Evolutionary conservation across 1,140 invertebrate genomes (phyloP), one percentile per base, ranked within the genome.

Genomic region (Drosophila pruinosa): DNA sequence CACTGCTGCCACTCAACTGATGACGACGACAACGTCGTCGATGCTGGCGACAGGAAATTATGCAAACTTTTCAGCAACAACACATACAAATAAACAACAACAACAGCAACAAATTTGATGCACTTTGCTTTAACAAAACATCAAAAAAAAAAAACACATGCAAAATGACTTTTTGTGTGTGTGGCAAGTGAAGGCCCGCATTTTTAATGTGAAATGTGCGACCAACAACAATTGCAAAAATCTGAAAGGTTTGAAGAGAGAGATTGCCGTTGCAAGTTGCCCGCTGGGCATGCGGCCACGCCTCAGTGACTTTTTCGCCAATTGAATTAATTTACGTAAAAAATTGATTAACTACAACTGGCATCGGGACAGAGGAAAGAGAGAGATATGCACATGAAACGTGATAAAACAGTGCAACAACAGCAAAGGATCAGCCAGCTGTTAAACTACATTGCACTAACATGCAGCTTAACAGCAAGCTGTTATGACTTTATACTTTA

Each of bases 261-360:
- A n/a, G 22, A 2, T n/a, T n/a, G n/a, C n/a, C 14, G 8, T 12
- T 45, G 73, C 38, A 67, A 26, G 54, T 24, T 48, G 41, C 39
- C 86, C 77, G 77, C 71, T 71, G 67, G 69, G 57, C 70, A 89
- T 72, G 65, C 41, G 75, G 58, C 57, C 72, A 90, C 74, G 89
- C 74, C 79, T 90, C 85, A 91, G 77, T 90, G 89, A 78, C 57
- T 81, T 90, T 89, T 91, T 90, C 72, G 89, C 82, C 86, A 91
- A 91, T 91, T 91, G 86, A 91, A 91, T 91, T 91, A 86, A 91
- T 86, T 91, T 90, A 70, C 70, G 78, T 91, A 62, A 89, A 91
- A 89, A 91, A 91, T 90, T 89, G 75, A 86, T 90, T 82, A 91
- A 75, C 68, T 41, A 36, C 62, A 41, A 36, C 7, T 17, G 31